Evolutionary conservation across 2,797 vertebrate genomes (phyloP), one percentile per base, ranked within the genome.

Genomic region (Neosilurus mollespiculum): DNA sequence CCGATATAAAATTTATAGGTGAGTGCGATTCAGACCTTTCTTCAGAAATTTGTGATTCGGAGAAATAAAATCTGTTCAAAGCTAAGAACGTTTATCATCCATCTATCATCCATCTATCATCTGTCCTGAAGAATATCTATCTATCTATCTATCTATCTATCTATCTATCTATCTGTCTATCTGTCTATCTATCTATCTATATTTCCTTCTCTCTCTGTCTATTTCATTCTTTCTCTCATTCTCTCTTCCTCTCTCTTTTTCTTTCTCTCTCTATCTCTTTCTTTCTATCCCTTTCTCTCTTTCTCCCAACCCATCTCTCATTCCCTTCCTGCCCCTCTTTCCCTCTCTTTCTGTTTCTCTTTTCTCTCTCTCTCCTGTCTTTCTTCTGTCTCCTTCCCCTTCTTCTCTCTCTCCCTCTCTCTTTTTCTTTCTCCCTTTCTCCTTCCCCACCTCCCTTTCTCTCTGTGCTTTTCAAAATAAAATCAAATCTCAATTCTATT

Each of bases 1-100:
- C 95, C 95, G 98, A 96, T 99, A 99, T 96, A 99, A 99, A 95
- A 99, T 99, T 95, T 99, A 99, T 97, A 99, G 98, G 98, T 99
- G 95, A 82, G 96, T 94, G 20, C 0, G 16, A 43, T 61, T 22
- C 30, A 9, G 10, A 4, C 30, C 9, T 49, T 26, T 54, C 24
- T 2, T 3, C 34, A 1, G 37, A 37, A 15, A 24, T 15, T 53
- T 71, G 22, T 51, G 24, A 1, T 56, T 6, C 7, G 4, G 71
- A 24, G 20, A 43, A 43, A 78, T n/a, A 1, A 72, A 53, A 26
- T 72, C 49, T 53, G 43, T 49, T 24, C 6, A n/a, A 10, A 54
- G 51, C 72, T 71, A 58, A 8, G 9, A 7, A 59, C 11, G 10
- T 5, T n/a, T 14, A 37, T 8, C 54, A 16, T 24, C 51, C 4